These are phyloP conservation scores for Porphyrio hochstetteri DNA, from an alignment of 2,113 vertebrate genomes.

Conservation along the genomic window DNA sequence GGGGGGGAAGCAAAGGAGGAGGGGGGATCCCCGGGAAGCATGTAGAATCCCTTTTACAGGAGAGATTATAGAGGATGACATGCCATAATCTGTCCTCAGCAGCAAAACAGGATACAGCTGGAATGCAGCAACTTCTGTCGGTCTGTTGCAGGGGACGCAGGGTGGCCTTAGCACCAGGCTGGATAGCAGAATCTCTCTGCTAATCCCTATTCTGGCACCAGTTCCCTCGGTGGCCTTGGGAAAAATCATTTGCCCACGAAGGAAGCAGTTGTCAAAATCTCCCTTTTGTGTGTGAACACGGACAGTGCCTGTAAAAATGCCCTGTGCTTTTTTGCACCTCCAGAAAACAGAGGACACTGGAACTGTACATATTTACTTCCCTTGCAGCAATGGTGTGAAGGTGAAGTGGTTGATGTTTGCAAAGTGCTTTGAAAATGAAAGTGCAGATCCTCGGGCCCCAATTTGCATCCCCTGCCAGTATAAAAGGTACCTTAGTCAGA, in stretches of 20 bases:
- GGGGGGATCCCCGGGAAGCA: accelerated
- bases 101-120: not conserved
- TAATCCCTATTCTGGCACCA: not conserved
- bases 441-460: conserved; percentile 58
- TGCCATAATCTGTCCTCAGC: not conserved
- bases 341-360: conserved; percentile 18
- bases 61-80: conserved; percentile 20
- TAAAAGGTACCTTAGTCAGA: conserved; percentile 54
- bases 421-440: conserved; percentile 69
- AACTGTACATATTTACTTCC: conserved; percentile 60
- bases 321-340: conserved; percentile 34
- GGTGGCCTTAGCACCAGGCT: not conserved
- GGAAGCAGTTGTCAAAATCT: conserved; percentile 20
- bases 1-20: not conserved
- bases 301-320: not conserved
- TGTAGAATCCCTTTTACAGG: not conserved
- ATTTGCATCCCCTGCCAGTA: conserved; percentile 64
- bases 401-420: conserved; percentile 65
- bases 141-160: not conserved
- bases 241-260: not conserved
- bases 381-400: conserved; percentile 52
- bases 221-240: not conserved
- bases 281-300: not conserved
- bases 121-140: not conserved
- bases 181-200: not conserved